Evolutionary conservation across 2,797 vertebrate genomes (phyloP), one percentile per base, ranked within the genome.

Genomic region (Ptychadena robeensis): DNA sequence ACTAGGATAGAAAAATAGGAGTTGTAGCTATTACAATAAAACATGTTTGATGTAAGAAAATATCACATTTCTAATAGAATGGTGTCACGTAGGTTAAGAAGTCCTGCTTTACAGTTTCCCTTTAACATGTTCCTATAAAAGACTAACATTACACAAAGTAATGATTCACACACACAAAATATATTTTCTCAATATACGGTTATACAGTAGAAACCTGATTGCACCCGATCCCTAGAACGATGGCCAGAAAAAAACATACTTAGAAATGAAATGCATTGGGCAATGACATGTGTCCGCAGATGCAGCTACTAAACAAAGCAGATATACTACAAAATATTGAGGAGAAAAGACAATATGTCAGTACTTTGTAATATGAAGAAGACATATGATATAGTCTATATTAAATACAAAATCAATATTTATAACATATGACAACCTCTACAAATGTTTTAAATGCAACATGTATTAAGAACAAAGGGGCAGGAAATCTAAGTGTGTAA

Each of bases 81-180:
- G 35, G 32, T 59, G 53, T 59, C 22, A 9, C 25, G 12, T 11
- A 38, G 30, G 14, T 38, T 63, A 63, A 63, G 35, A 63, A 10
- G n/a, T 31, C 2, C 9, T 31, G 0, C 3, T 12, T 48, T 48
- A 48, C 6, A 7, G 14, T 32, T 64, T 40, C 22, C 9, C 61
- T 72, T 31, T 80, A 59, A 22, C 1, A 22, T 63, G n/a, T 30
- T 35, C 32, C 35, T 75, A 34, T 61, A 32, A 80, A 71, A 5
- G 8, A 34, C 12, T 22, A 79, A 61, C 35, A 63, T 40, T 69
- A 59, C 9, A 93, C 91, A 92, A 87, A 88, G 88, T 91, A 91
- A 87, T 89, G 48, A 28, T 86, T 91, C 88, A 90, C 88, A 90
- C 90, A 90, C 87, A 90, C 48, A 92, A 91, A 92, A 91, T 90